Evolutionary conservation across 2,888 invertebrate species (phyloP).

Genomic region (Argynnis bischoffii): DNA sequence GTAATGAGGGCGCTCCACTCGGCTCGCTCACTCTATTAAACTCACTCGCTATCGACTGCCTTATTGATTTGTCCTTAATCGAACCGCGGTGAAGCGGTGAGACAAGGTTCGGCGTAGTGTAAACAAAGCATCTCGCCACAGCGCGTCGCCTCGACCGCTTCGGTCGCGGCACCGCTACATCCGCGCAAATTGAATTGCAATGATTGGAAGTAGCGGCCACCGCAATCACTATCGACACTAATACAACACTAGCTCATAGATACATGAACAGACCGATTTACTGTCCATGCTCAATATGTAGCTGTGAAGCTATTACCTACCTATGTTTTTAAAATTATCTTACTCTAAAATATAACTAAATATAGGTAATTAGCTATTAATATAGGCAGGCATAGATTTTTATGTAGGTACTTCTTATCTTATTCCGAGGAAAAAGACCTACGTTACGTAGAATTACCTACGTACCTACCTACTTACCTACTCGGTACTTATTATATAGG

Average conservation of each 20-base stretch:
- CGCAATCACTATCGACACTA: conserved; percentile 27
- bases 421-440: conserved; percentile 7
- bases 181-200: conserved; percentile 73
- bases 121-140: conserved; percentile 60
- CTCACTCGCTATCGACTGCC: conserved; percentile 79
- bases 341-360: too few species aligned
- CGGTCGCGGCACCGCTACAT: conserved; percentile 44
- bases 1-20: conserved; percentile 81
- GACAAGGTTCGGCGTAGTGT: conserved; percentile 60
- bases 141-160: conserved; percentile 38
- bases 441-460: neutral
- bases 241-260: conserved; percentile 9
- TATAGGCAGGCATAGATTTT: neutral
- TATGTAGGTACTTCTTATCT: conserved; percentile 1
- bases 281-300: neutral
- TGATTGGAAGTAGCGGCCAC: conserved; percentile 56
- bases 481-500: too few species aligned
- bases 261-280: neutral
- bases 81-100: conserved; percentile 64
- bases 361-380: too few species aligned
- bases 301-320: neutral
- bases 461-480: too few species aligned
- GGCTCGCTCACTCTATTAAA: conserved; percentile 81
- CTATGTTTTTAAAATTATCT: neutral
- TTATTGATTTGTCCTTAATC: conserved; percentile 81